These are phyloP conservation scores for Phoronis australis DNA, from an alignment of 2,888 invertebrate species.

Conservation along the genomic window DNA sequence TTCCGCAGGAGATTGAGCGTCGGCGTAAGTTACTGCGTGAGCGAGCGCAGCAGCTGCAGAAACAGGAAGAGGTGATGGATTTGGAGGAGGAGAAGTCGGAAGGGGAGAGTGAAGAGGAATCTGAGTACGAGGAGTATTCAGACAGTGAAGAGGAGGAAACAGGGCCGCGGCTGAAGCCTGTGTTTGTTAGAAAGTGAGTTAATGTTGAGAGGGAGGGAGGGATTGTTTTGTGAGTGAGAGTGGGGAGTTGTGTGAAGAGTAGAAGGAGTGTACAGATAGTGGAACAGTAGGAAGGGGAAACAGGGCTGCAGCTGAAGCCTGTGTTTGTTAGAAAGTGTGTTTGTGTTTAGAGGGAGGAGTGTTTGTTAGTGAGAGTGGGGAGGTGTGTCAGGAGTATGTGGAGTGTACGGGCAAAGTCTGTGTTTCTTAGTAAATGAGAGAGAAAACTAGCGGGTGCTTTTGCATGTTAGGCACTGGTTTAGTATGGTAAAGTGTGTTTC, in stretches of 20 bases:
- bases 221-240: constrained; percentile 46
- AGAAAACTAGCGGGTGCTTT: constrained; percentile 86
- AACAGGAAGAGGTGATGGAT: constrained; percentile 49
- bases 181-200: constrained; percentile 76
- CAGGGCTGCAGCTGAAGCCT: constrained; percentile 86
- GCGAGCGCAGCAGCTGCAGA: constrained; percentile 57
- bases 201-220: no score
- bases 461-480: constrained; percentile 76
- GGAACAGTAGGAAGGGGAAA: constrained; percentile 74
- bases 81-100: constrained; percentile 46
- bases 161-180: constrained; percentile 86
- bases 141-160: constrained; percentile 69
- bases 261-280: constrained; percentile 56
- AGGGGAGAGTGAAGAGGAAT: constrained; percentile 63
- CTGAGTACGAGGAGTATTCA: constrained; percentile 60
- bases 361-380: constrained; percentile 56
- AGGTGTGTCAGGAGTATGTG: constrained; percentile 69
- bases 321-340: constrained; percentile 79
- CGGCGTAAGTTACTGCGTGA: constrained; percentile 67
- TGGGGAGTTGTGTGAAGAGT: constrained; percentile 73
- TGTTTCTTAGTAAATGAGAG: constrained; percentile 78
- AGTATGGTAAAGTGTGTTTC: background rate
- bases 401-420: constrained; percentile 55
- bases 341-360: no score
- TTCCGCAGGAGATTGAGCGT: constrained; percentile 59